Evolutionary conservation across 2,888 invertebrate species (phyloP).

Genomic region (Agriopis aurantiaria): DNA sequence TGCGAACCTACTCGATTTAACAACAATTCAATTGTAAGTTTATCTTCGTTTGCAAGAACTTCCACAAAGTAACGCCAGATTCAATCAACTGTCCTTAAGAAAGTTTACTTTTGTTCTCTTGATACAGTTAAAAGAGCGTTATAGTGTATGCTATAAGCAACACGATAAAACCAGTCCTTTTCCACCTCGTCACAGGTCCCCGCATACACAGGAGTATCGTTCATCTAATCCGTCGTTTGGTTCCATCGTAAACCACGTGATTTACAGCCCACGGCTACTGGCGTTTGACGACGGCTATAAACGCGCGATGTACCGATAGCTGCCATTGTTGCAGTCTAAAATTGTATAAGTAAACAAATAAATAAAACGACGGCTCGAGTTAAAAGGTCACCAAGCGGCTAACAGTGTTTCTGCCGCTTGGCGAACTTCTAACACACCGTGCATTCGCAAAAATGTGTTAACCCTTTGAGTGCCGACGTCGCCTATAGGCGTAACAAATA

Average conservation of each 20-base stretch:
- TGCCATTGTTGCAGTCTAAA: constrained; percentile 26
- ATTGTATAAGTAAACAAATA: constrained; percentile 11
- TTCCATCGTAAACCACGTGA: constrained; percentile 47
- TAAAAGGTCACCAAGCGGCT: neutral
- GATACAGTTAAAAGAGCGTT: neutral
- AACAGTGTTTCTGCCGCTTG: neutral
- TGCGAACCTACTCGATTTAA: no score
- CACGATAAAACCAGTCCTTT: constrained; percentile 1
- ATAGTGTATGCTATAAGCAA: neutral
- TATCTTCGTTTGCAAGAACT: no score
- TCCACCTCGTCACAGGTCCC: constrained; percentile 14
- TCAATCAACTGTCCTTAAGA: no score
- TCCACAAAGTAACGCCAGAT: no score
- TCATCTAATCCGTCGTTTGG: constrained; percentile 41
- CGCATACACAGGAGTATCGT: constrained; percentile 32
- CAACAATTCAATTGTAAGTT: no score
- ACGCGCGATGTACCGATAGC: constrained; percentile 30
- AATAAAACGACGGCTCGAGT: neutral
- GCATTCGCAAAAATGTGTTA: no score
- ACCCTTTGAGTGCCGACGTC: no score
- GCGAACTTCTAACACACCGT: no score
- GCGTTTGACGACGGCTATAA: constrained; percentile 37
- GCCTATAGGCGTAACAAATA: no score
- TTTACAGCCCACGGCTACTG: constrained; percentile 41
- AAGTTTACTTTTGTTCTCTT: no score